Base-by-base conservation (phyloP, 1,140 invertebrate genomes). In the Bombus confusus region DNA sequence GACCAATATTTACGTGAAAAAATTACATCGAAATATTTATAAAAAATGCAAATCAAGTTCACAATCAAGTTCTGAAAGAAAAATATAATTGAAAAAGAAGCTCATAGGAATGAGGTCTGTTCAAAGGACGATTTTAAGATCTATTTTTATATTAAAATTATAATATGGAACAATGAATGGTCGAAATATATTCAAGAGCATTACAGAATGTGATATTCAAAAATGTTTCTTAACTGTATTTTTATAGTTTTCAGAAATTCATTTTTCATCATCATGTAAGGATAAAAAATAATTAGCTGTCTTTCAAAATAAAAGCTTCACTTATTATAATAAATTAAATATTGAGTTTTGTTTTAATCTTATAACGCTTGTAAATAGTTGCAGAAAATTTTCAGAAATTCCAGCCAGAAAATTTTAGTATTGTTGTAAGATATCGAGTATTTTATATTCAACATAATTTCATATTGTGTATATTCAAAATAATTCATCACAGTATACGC, bases 401-500 rank as follows among this genome's bases (percentile, higher is more conserved):
- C 34, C 22, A n/a, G 28, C 25, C 3, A 52, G n/a, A 80, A 18
- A 31, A n/a, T 71, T 71, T 57, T 18, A 66, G 31, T 34, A 62
- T 66, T 47, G n/a, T 82, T 41, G n/a, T 31, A 82, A 75, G 41
- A 66, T 8, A 76, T n/a, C n/a, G 8, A 66, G 37, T 25, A 57
- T 79, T 22, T 69, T 68, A 52, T 74, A 73, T 41, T 43, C 43
- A 64, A 39, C 39, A 39, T 80, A 80, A 31, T 25, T 69, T 47
- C 43, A 37, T n/a, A 12, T n/a, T n/a, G 28, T n/a, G 59, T 62
- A 62, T 25, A 72, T 34, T 3, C 18, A 72, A 75, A 52, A 68
- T 64, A 78, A 77, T 57, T 69, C 75, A 78, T 68, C 82, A 78
- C 75, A 71, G 82, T 52, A 34, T 52, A 76, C 8, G 34, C 13